These are phyloP conservation scores for Pteropus rufus DNA, from an alignment of 2,797 vertebrate species.

Conservation along the genomic window DNA sequence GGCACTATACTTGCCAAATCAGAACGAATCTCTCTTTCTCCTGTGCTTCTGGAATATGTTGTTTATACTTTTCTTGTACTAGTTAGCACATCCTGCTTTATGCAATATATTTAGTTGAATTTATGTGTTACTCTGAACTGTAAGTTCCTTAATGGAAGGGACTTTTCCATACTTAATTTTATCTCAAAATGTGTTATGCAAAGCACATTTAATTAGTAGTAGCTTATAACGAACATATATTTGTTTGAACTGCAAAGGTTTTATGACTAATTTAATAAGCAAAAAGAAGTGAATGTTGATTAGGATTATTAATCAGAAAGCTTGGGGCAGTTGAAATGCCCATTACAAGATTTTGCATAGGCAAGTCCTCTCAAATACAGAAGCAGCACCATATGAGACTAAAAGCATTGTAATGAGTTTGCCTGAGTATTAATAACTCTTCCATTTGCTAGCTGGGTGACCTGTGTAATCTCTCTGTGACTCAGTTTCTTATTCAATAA, in stretches of 20 bases:
- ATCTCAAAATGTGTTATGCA: neutral
- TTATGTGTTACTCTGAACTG: neutral
- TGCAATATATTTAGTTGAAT: neutral
- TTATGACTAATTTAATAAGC: neutral
- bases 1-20: neutral
- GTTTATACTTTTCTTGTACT: neutral
- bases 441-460: neutral
- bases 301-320: neutral
- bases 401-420: neutral
- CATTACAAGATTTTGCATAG: neutral
- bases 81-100: neutral
- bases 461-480: neutral
- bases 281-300: neutral
- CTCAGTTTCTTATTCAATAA: neutral
- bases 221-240: neutral
- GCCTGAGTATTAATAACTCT: neutral
- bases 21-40: neutral
- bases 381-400: neutral
- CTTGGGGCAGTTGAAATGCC: neutral
- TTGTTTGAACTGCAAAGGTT: neutral
- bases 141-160: neutral
- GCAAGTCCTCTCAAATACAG: neutral
- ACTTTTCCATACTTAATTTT: neutral
- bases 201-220: neutral
- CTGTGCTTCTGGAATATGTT: neutral